These are phyloP conservation scores for Bergia puertoricense DNA, from an alignment of 92 coral and sea anemone genomes.

Conservation along the genomic window DNA sequence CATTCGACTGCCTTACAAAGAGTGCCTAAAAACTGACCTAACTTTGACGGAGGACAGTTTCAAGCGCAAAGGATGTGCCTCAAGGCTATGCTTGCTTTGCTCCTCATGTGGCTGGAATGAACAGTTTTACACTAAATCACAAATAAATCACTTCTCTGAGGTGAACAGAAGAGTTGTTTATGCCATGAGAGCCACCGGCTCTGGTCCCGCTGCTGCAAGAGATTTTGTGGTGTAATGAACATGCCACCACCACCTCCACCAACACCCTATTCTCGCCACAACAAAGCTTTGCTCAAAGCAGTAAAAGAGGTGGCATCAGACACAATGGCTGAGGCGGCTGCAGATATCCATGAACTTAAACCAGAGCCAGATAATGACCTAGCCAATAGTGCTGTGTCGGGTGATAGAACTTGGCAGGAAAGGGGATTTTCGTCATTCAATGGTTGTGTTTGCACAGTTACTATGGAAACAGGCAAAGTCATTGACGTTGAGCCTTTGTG, in stretches of 20 bases:
- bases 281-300: slow-evolving; percentile 35
- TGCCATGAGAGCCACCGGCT: slow-evolving; percentile 31
- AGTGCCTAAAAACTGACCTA: not conserved
- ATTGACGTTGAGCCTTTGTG: slow-evolving; percentile 46
- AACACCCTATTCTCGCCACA: slow-evolving; percentile 19
- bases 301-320: slow-evolving; percentile 34
- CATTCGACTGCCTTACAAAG: slow-evolving; percentile 18
- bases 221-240: slow-evolving; percentile 25
- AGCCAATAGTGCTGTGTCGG: slow-evolving; percentile 42
- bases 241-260: not conserved
- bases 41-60: slow-evolving; percentile 4
- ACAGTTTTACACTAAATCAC: slow-evolving; percentile 6
- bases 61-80: slow-evolving; percentile 50
- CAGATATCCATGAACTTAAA: slow-evolving; percentile 36
- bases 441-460: slow-evolving; percentile 39
- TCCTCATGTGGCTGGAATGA: slow-evolving; percentile 45
- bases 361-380: not conserved
- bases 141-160: slow-evolving; percentile 9
- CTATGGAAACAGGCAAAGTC: slow-evolving; percentile 39
- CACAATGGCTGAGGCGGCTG: slow-evolving; percentile 38
- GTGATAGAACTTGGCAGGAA: slow-evolving; percentile 55
- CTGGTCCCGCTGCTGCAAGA: slow-evolving; percentile 33
- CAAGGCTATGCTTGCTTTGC: slow-evolving; percentile 30
- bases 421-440: slow-evolving; percentile 43
- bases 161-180: slow-evolving; percentile 31